Conservation (phyloP, 2,888 invertebrate species). For the Lordiphosa fenestrarum region DNA sequence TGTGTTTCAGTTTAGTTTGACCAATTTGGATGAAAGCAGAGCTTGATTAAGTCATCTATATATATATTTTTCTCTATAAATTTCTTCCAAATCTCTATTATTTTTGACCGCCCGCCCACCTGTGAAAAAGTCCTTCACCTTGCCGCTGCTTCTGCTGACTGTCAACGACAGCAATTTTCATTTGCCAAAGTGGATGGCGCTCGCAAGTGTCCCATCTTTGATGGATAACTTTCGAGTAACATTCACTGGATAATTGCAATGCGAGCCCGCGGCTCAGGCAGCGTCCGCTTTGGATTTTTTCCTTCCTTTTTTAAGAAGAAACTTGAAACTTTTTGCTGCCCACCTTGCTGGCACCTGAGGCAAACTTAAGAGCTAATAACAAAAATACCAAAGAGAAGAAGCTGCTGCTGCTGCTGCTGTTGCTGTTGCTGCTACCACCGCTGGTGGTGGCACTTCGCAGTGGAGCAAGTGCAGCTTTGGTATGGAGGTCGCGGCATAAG, state of each 20-base stretch:
- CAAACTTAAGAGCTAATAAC: conserved; percentile 47
- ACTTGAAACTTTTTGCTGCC: conserved; percentile 53
- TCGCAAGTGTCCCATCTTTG: conserved; percentile 30
- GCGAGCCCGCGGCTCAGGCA: conserved; percentile 28
- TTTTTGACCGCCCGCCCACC: neutral
- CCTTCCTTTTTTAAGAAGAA: conserved; percentile 40
- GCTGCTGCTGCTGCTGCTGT: too few relatives aligned
- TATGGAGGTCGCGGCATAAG: conserved; percentile 28
- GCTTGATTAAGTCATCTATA: too few relatives aligned
- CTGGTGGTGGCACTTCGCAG: too few relatives aligned
- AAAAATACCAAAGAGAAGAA: conserved; percentile 29
- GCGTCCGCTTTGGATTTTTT: conserved; percentile 9
- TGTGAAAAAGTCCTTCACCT: neutral
- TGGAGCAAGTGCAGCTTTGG: conserved; percentile 19
- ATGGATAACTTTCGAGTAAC: conserved; percentile 55
- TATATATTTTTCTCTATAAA: too few relatives aligned
- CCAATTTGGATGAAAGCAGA: too few relatives aligned
- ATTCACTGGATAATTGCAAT: conserved; percentile 58
- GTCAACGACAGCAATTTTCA: conserved; percentile 45
- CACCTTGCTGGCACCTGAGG: conserved; percentile 42
- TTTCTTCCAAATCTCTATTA: neutral
- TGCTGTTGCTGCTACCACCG: too few relatives aligned
- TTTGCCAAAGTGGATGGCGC: conserved; percentile 38
- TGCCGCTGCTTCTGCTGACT: conserved; percentile 7
- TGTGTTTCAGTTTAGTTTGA: too few relatives aligned